Percentiles rank a stretch among this genome's conserved stretches.
Evolutionary conservation across 2,113 vertebrate genomes (phyloP).

Genomic region (Daboia siamensis): DNA sequence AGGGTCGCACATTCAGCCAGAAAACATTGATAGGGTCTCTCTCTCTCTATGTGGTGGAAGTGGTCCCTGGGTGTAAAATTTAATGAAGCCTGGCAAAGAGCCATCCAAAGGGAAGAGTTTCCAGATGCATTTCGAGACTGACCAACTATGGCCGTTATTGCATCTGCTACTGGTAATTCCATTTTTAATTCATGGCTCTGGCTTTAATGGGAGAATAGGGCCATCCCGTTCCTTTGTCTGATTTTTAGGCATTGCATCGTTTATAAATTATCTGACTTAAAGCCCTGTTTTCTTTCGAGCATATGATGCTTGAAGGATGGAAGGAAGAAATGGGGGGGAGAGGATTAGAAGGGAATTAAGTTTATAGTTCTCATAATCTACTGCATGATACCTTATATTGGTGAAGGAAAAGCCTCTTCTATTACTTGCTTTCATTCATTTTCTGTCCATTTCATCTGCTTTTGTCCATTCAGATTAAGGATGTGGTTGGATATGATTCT

Average conservation of each 20-base stretch:
- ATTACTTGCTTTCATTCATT: neutral
- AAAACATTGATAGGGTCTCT: neutral
- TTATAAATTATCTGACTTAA: neutral
- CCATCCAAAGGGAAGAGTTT: slow-evolving; percentile 6
- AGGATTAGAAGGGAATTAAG: neutral
- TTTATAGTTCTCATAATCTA: neutral
- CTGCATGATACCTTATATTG: neutral
- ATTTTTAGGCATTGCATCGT: slow-evolving; percentile 22
- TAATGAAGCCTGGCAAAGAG: slow-evolving; percentile 8
- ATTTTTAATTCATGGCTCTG: neutral
- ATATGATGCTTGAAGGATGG: neutral
- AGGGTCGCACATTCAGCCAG: neutral
- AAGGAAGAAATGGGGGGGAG: neutral
- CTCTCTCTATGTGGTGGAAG: slow-evolving; percentile 15
- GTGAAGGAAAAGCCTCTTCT: neutral
- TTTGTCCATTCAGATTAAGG: slow-evolving; percentile 77
- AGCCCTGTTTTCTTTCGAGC: neutral
- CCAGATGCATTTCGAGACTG: neutral
- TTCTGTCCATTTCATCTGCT: neutral
- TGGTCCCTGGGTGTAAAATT: neutral
- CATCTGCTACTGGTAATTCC: slow-evolving; percentile 40
- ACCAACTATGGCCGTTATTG: neutral
- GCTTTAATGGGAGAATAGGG: slow-evolving; percentile 14
- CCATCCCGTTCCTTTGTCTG: neutral
- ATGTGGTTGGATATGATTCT: slow-evolving; percentile 87